Percentiles rank a stretch among this genome's conserved stretches.
Evolutionary conservation across 2,113 vertebrate species (phyloP).

Genomic region (Microtus richardsoni): DNA sequence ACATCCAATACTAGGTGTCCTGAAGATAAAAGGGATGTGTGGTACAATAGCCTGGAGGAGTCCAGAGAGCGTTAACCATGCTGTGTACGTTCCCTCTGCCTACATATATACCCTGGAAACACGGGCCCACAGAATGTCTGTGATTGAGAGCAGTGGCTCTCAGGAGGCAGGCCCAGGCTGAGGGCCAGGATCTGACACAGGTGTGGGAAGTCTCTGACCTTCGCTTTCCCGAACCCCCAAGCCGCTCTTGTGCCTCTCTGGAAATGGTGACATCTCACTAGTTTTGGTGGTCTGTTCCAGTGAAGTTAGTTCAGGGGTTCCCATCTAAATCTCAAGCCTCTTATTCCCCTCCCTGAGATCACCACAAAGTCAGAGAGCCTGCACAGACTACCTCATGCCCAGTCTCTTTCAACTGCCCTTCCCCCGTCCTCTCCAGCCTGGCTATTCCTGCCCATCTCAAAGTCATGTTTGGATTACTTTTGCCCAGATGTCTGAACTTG

Average conservation of each 20-base stretch:
- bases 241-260: neutral
- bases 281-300: neutral
- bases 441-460: neutral
- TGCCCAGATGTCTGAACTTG: slow-evolving; percentile 6
- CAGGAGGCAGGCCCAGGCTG: neutral
- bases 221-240: neutral
- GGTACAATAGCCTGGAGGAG: neutral
- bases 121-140: neutral
- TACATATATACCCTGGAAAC: neutral
- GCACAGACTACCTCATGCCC: neutral
- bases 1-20: neutral
- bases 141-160: neutral
- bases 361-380: neutral
- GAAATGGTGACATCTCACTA: neutral
- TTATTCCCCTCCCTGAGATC: neutral
- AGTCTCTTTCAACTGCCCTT: neutral
- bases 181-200: neutral
- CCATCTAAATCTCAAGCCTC: neutral
- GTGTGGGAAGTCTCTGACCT: neutral
- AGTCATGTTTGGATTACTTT: neutral
- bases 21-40: neutral
- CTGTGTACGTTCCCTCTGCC: neutral
- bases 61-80: neutral
- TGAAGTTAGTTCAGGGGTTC: neutral
- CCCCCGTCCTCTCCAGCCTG: neutral